Base-by-base conservation (phyloP, 2,797 vertebrate genomes). In the Sciaenops ocellatus region DNA sequence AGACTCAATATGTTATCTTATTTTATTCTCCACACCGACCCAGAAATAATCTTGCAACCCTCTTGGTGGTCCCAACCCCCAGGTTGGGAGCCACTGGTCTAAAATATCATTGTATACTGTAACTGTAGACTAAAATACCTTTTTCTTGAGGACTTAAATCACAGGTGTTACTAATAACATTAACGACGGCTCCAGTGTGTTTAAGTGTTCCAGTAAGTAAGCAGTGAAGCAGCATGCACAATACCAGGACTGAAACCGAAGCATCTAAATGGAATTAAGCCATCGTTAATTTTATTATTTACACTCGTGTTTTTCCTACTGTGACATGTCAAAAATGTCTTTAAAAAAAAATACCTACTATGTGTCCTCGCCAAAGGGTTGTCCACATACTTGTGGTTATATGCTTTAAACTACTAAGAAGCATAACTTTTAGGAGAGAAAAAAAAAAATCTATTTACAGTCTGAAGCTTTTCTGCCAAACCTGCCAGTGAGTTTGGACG, bases 401-500 rank as follows among this genome's bases (percentile, higher is more conserved):
- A 16, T 28, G 6, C 16, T 51, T n/a, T 26, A 55, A 73, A 57
- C 46, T 62, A 34, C 44, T 59, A 48, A 42, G 3, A 56, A 67
- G 17, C 10, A 24, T 16, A 42, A 48, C 52, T 20, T 76, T 68
- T 30, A 61, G 17, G 28, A 42, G 17, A 64, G 42, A 22, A 52
- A 28, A 54, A 52, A 13, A 42, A 11, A 1, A 38, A 71, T 38
- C 3, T 12, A 15, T 57, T 56, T 28, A 42, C 56, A 67, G 57
- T 38, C 61, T 16, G 6, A 18, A 18, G 9, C 8, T 17, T 54
- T 13, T 72, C 50, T 34, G 72, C 63, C 77, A 76, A 78, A 38
- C 28, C 47, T 76, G 59, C 64, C 60, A 6, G 54, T 65, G 56
- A 61, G 56, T 70, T 73, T 69, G 69, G 68, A 57, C 16, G 38